Evolutionary conservation across 2,113 vertebrate species (phyloP).

Genomic region (Laticauda laticaudata): DNA sequence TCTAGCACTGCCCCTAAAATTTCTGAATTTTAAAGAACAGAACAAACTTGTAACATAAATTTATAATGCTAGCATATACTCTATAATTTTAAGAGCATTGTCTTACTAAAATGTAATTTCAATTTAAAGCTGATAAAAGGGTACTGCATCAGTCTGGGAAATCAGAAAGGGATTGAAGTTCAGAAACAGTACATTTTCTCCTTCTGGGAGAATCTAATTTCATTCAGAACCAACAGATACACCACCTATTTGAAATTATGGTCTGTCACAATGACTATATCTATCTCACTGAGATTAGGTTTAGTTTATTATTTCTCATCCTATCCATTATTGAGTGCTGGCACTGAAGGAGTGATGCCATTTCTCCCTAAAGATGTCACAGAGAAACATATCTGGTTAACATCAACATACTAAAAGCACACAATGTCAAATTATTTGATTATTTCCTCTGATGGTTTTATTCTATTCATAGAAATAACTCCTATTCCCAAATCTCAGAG

Average conservation of each 20-base stretch:
- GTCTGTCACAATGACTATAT: neutral
- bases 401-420: neutral
- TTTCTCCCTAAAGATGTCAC: neutral
- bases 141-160: neutral
- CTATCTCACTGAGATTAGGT: neutral
- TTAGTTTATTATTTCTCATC: neutral
- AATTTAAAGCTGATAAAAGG: neutral
- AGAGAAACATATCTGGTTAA: neutral
- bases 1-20: neutral
- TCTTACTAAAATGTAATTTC: neutral
- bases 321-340: neutral
- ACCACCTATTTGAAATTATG: neutral
- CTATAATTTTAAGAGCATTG: neutral
- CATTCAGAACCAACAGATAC: neutral
- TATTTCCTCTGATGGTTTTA: neutral
- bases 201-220: neutral
- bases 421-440: neutral
- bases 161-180: neutral
- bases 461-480: neutral
- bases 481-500: neutral
- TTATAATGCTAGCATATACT: neutral
- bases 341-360: neutral
- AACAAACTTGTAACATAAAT: neutral
- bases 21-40: neutral
- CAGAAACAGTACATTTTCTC: neutral